phyloP scores from a whole-genome alignment of 2,113 vertebrate genomes.

The Beaufortia kweichowensis region DNA sequence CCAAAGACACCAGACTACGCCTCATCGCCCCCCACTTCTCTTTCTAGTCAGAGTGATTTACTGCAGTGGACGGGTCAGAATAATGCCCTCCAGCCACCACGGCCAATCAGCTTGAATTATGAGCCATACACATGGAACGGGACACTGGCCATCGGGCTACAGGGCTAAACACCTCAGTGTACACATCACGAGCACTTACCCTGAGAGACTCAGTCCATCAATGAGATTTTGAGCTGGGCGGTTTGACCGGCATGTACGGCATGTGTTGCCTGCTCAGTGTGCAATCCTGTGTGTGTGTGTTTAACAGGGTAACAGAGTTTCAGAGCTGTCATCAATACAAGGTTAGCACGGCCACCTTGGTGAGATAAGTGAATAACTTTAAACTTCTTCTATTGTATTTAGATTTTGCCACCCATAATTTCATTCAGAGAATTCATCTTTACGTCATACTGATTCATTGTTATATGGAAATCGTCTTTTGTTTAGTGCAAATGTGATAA shows the following conservation, averaged over 20 bases:
- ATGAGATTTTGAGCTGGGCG: constrained; percentile 9
- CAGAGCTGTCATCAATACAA: neutral
- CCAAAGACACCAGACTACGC: constrained; percentile 45
- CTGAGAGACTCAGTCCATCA: constrained; percentile 32
- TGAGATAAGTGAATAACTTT: constrained; percentile 33
- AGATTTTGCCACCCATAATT: constrained; percentile 22
- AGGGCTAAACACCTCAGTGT: constrained; percentile 65
- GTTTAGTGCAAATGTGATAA: constrained; percentile 39
- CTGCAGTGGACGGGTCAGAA: constrained; percentile 71
- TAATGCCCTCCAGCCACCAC: constrained; percentile 75
- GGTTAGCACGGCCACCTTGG: constrained; percentile 30
- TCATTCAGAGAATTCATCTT: constrained; percentile 39
- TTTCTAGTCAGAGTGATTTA: constrained; percentile 70
- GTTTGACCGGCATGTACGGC: neutral
- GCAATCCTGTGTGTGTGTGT: neutral
- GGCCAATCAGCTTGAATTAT: constrained; percentile 79
- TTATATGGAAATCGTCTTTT: constrained; percentile 50
- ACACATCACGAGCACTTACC: constrained; percentile 52
- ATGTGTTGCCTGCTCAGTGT: constrained; percentile 7
- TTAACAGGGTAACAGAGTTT: neutral
- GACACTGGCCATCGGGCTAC: constrained; percentile 70
- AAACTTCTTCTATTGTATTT: constrained; percentile 45
- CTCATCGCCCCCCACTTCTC: constrained; percentile 55
- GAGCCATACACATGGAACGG: constrained; percentile 61
- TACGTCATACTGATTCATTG: constrained; percentile 38